phyloP scores from a whole-genome alignment of 2,888 invertebrate species.

The Fabriciana adippe region DNA sequence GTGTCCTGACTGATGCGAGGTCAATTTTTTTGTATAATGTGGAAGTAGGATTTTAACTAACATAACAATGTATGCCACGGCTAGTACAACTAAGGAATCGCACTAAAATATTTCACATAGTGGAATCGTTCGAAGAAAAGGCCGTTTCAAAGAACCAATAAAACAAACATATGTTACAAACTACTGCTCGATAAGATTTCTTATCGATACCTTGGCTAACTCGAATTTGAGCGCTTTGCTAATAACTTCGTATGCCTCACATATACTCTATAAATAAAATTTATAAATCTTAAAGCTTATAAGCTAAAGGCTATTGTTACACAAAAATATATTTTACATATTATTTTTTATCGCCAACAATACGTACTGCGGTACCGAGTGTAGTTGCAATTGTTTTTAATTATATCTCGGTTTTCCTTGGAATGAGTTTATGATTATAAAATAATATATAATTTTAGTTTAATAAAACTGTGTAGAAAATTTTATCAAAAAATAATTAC shows the following conservation, averaged over 20 bases:
- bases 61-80: too few relatives aligned
- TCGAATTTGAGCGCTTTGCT: conserved; percentile 54
- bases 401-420: conserved; percentile 6
- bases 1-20: too few relatives aligned
- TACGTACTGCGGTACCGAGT: not conserved
- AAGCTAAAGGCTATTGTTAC: conserved; percentile 3
- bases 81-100: not conserved
- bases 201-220: conserved; percentile 61
- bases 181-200: conserved; percentile 49
- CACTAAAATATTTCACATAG: not conserved
- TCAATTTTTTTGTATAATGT: too few relatives aligned
- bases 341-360: conserved; percentile 1
- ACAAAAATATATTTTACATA: not conserved
- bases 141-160: conserved; percentile 37
- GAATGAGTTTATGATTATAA: not conserved
- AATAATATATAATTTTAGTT: not conserved
- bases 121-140: conserved; percentile 15
- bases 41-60: too few relatives aligned
- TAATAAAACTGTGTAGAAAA: too few relatives aligned
- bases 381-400: conserved; percentile 11
- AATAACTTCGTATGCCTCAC: conserved; percentile 34
- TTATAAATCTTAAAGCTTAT: not conserved
- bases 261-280: not conserved
- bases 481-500: too few relatives aligned
- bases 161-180: conserved; percentile 42